These are phyloP conservation scores for Aproaerema taeniolella DNA, from an alignment of 2,888 invertebrate genomes.

Conservation along the genomic window DNA sequence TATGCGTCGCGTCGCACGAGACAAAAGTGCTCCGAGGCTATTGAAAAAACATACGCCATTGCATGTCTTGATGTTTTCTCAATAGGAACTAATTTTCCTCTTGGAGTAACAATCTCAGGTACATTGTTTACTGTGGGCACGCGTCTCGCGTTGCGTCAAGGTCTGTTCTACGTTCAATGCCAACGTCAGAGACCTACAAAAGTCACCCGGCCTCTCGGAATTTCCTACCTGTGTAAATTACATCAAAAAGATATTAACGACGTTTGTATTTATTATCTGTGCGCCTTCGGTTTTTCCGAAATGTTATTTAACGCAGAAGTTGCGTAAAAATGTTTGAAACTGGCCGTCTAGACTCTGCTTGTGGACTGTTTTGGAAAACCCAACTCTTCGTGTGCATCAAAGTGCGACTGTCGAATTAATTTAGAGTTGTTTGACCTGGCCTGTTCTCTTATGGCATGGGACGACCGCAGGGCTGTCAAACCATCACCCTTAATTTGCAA, in stretches of 20 bases:
- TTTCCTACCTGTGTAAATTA: slow-evolving; percentile 35
- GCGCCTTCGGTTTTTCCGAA: slow-evolving; percentile 42
- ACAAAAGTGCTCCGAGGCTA: too few species aligned
- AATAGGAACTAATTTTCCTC: too few species aligned
- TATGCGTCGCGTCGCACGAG: too few species aligned
- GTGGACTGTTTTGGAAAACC: not conserved
- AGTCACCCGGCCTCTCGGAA: slow-evolving; percentile 27
- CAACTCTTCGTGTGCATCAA: not conserved
- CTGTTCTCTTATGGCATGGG: too few species aligned
- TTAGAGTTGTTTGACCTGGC: slow-evolving; percentile 7
- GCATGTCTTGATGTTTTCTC: slow-evolving; percentile 43
- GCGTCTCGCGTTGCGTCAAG: slow-evolving; percentile 47
- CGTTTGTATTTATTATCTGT: slow-evolving; percentile 21
- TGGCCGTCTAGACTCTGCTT: not conserved
- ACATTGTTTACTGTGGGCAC: slow-evolving; percentile 58
- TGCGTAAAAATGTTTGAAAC: too few species aligned
- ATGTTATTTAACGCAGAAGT: slow-evolving; percentile 20
- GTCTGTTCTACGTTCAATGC: slow-evolving; percentile 44
- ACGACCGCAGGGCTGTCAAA: too few species aligned
- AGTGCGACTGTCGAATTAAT: slow-evolving; percentile 1
- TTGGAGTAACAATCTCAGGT: too few species aligned
- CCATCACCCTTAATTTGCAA: too few species aligned
- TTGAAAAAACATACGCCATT: too few species aligned
- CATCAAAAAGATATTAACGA: slow-evolving; percentile 37
- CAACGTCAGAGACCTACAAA: slow-evolving; percentile 19